Conservation (phyloP, 2,113 vertebrate genomes). For the Peromyscus californicus region DNA sequence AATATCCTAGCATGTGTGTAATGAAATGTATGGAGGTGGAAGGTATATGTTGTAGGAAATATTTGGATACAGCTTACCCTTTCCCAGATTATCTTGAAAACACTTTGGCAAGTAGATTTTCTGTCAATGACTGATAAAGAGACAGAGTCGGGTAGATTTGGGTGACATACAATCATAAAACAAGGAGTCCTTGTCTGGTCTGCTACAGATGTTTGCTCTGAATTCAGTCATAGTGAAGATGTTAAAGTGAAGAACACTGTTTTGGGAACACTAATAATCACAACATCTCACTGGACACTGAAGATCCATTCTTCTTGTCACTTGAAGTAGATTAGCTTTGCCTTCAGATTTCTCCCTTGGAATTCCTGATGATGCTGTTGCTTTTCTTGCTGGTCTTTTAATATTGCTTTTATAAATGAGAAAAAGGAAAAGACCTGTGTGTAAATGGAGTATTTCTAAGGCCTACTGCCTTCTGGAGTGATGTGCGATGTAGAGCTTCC, state of each 20-base stretch:
- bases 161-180: not conserved
- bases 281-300: not conserved
- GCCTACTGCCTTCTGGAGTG: not conserved
- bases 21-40: not conserved
- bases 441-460: not conserved
- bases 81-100: not conserved
- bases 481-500: not conserved
- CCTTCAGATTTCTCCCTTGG: constrained; percentile 65
- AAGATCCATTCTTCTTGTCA: constrained; percentile 13
- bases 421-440: not conserved
- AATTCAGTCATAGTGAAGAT: not conserved
- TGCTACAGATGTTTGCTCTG: not conserved
- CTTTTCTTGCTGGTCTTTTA: constrained; percentile 55
- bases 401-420: constrained; percentile 54
- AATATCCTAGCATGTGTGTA: not conserved
- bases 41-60: not conserved
- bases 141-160: not conserved
- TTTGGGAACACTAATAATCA: constrained; percentile 31
- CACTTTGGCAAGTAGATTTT: not conserved
- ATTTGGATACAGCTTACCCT: not conserved
- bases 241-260: not conserved
- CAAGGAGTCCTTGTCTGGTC: not conserved
- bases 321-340: constrained; percentile 59
- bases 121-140: not conserved
- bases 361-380: constrained; percentile 18